phyloP scores from a whole-genome alignment of 2,888 invertebrate species.

The Agrochola lota region DNA sequence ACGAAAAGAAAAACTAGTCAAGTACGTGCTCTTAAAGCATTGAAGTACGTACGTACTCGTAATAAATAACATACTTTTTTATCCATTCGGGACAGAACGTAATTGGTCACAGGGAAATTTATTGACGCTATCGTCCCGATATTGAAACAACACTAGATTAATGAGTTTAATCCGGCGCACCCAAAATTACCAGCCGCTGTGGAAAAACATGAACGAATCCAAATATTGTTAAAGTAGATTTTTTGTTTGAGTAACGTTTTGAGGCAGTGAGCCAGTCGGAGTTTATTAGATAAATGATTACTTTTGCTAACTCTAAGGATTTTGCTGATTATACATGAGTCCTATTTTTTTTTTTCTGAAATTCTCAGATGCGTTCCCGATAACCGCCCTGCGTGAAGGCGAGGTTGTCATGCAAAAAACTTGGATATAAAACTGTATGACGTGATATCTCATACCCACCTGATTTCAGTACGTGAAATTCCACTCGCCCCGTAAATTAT shows the following conservation, averaged over 20 bases:
- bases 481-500: constrained; percentile 9
- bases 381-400: not conserved
- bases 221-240: constrained; percentile 25
- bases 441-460: not conserved
- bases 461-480: constrained; percentile 6
- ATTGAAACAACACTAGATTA: constrained; percentile 79
- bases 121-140: constrained; percentile 74
- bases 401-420: not conserved
- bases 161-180: constrained; percentile 75
- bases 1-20: constrained; percentile 21
- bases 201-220: constrained; percentile 36
- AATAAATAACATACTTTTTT: constrained; percentile 76
- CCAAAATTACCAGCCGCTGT: constrained; percentile 63
- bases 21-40: constrained; percentile 26
- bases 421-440: not conserved
- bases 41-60: constrained; percentile 45
- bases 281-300: not conserved
- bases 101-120: constrained; percentile 78
- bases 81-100: constrained; percentile 68
- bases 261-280: not conserved
- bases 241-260: constrained; percentile 2
- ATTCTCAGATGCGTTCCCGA: not conserved
- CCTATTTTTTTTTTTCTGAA: not conserved
- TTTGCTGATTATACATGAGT: too few relatives aligned
- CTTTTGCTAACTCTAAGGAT: not conserved